phyloP scores from a whole-genome alignment of 2,888 invertebrate species.

The Periphyllus acericola region DNA sequence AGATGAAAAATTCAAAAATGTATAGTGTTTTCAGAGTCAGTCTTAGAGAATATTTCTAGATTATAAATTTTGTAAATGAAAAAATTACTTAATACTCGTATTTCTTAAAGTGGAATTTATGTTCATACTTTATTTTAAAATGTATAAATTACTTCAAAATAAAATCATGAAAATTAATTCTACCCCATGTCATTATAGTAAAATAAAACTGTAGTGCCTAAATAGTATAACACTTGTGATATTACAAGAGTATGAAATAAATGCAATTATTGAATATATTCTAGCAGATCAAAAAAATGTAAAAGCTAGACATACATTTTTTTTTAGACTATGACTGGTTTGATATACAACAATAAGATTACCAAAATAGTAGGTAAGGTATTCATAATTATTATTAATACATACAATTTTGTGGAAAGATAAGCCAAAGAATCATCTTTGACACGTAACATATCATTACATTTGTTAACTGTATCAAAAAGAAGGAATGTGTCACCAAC shows the following conservation, averaged over 20 bases:
- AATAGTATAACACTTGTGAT: no score
- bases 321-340: no score
- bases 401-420: slow-evolving; percentile 93
- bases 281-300: not conserved
- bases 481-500: slow-evolving; percentile 97
- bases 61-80: no score
- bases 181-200: no score
- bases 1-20: no score
- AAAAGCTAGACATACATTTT: not conserved
- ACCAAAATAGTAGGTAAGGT: not conserved
- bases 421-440: slow-evolving; percentile 98
- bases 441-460: slow-evolving; percentile 95
- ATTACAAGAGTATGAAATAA: not conserved
- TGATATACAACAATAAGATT: no score
- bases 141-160: not conserved
- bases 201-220: no score
- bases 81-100: no score
- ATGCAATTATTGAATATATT: not conserved
- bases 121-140: not conserved
- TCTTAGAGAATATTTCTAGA: no score
- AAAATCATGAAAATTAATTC: no score
- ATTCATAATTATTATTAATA: slow-evolving; percentile 62
- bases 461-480: slow-evolving; percentile 97
- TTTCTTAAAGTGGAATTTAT: no score
- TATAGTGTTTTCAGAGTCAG: no score